Conservation (phyloP, 2,113 vertebrate genomes). For the Pedionomus torquatus region DNA sequence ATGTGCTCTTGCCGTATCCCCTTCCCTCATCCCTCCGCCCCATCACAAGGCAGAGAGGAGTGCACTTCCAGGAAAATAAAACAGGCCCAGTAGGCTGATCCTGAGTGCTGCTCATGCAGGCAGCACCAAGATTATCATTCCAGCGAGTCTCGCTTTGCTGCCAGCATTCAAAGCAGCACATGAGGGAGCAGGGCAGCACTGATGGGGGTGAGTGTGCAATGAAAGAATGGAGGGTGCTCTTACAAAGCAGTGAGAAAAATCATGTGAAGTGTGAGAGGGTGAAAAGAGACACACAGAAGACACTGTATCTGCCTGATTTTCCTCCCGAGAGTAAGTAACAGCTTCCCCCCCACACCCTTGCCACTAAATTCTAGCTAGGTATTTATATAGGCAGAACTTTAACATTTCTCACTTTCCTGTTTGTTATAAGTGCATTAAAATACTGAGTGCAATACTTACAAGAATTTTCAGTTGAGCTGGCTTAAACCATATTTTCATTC, state of each 20-base stretch:
- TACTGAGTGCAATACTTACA: not conserved
- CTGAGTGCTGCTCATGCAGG: not conserved
- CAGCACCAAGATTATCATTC: not conserved
- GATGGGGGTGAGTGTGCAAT: not conserved
- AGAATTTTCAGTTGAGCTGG: not conserved
- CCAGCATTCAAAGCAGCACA: not conserved
- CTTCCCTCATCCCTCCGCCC: not conserved
- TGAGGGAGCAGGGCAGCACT: not conserved
- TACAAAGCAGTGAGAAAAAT: not conserved
- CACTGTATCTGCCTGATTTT: not conserved
- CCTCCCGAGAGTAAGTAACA: not conserved
- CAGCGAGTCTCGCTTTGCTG: fast-evolving
- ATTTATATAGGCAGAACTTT: not conserved
- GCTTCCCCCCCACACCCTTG: fast-evolving
- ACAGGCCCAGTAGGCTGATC: not conserved
- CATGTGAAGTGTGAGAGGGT: not conserved
- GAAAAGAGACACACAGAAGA: not conserved
- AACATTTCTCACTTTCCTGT: not conserved
- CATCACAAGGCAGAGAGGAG: fast-evolving
- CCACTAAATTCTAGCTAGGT: not conserved
- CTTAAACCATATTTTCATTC: not conserved
- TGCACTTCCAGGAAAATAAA: not conserved
- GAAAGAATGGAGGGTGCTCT: not conserved
- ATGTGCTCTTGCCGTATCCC: not conserved
- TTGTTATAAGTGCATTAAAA: not conserved